A percentile compares a stretch with the other conserved stretches of the same genome.
Conservation (phyloP, 2,888 invertebrate species). For the Netelia inedita region DNA sequence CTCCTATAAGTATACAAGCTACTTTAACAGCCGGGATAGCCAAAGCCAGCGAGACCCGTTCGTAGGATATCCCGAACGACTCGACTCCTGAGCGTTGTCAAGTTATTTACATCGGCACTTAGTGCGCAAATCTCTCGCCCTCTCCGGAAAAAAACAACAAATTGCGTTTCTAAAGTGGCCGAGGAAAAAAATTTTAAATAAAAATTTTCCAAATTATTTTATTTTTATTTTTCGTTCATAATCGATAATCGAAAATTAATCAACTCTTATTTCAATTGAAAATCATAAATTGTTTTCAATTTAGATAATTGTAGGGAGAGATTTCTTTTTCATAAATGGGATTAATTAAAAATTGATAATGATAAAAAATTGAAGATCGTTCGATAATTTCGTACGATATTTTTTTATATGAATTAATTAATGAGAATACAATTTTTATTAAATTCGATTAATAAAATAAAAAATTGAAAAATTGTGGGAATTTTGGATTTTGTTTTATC, state of each 20-base stretch:
- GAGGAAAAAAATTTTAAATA: too few species aligned
- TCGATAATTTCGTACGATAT: neutral
- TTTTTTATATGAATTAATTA: neutral
- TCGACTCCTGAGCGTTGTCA: constrained; percentile 32
- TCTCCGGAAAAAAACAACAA: neutral
- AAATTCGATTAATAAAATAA: neutral
- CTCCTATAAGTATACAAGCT: constrained; percentile 34
- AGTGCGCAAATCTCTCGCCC: neutral
- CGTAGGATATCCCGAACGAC: constrained; percentile 51
- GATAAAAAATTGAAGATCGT: neutral
- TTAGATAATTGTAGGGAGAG: neutral
- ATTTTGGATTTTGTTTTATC: neutral
- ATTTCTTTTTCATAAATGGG: too few species aligned
- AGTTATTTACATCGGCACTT: constrained; percentile 40
- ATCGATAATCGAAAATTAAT: neutral
- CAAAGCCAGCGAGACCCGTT: constrained; percentile 14
- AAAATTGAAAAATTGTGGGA: neutral
- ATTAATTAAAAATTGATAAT: neutral
- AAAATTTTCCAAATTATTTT: too few species aligned
- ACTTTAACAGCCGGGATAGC: constrained; percentile 32
- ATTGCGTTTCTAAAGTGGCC: neutral
- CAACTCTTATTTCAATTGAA: neutral
- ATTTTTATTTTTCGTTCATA: too few species aligned
- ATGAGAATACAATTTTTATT: neutral
- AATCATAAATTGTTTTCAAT: neutral